These are phyloP conservation scores for Vanessa atalanta DNA, from an alignment of 1,140 invertebrate species.

Conservation along the genomic window DNA sequence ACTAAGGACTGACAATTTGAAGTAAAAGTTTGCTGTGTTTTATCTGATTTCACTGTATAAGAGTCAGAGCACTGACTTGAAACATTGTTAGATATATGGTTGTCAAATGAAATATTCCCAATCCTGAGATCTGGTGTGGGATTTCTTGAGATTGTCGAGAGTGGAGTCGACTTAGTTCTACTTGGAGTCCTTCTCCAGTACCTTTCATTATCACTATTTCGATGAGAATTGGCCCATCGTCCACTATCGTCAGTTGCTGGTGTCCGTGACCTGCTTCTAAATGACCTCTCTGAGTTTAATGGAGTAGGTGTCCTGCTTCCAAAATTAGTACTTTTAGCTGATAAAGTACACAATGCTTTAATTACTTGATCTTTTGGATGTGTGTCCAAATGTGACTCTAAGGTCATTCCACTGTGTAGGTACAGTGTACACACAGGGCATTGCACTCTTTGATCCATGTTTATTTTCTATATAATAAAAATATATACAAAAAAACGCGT, in stretches of 20 bases:
- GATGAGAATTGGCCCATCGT: slow-evolving; percentile 54
- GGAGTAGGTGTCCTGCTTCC: slow-evolving; percentile 71
- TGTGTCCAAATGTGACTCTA: slow-evolving; percentile 89
- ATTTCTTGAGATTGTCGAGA: slow-evolving; percentile 57
- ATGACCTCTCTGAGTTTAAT: slow-evolving; percentile 69
- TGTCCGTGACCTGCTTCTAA: slow-evolving; percentile 73
- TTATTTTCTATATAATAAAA: slow-evolving; percentile 44
- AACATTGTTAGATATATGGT: slow-evolving; percentile 45
- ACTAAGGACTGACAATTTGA: slow-evolving; percentile 38
- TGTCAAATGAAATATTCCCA: slow-evolving; percentile 65
- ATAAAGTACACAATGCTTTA: slow-evolving; percentile 84
- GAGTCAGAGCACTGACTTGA: slow-evolving; percentile 51
- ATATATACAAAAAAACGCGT: slow-evolving; percentile 47
- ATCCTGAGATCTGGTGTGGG: slow-evolving; percentile 65
- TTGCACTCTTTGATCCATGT: slow-evolving; percentile 81
- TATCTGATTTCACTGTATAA: slow-evolving; percentile 63
- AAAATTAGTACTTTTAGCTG: slow-evolving; percentile 58
- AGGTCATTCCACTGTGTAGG: slow-evolving; percentile 89
- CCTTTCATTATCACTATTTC: slow-evolving; percentile 61
- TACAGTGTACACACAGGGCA: slow-evolving; percentile 92
- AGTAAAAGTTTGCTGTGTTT: slow-evolving; percentile 57
- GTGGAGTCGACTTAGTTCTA: slow-evolving; percentile 56
- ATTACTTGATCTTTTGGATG: slow-evolving; percentile 93
- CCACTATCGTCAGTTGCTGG: slow-evolving; percentile 65
- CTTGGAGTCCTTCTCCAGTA: slow-evolving; percentile 68